Conservation (phyloP, 2,113 vertebrate species). For the Hoplias malabaricus region DNA sequence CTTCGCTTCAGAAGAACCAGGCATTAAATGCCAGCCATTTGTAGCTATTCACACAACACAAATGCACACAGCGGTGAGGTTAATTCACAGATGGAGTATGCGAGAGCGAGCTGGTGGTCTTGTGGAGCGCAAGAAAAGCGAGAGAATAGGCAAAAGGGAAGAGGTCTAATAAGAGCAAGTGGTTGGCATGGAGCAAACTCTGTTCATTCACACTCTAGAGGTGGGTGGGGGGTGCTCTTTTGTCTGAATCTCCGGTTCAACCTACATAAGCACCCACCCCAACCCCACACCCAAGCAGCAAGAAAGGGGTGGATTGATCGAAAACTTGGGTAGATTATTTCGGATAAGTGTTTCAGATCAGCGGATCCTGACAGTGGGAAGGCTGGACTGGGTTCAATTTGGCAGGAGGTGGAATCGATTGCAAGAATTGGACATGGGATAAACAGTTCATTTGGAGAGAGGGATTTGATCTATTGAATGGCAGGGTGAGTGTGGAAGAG, state of each 20-base stretch:
- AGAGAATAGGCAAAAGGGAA: background rate
- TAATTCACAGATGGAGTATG: slow-evolving; percentile 20
- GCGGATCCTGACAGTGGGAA: slow-evolving; percentile 32
- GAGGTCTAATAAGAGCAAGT: background rate
- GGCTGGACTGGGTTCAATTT: slow-evolving; percentile 31
- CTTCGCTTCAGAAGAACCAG: slow-evolving; percentile 30
- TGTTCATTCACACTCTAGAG: slow-evolving; percentile 20
- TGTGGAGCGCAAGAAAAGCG: slow-evolving; percentile 1
- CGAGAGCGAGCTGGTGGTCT: background rate
- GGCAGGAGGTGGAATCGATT: slow-evolving; percentile 42
- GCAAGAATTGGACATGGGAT: slow-evolving; percentile 32
- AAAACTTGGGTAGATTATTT: slow-evolving; percentile 49
- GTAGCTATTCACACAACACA: slow-evolving; percentile 32
- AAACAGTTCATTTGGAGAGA: slow-evolving; percentile 53
- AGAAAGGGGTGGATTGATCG: slow-evolving; percentile 46
- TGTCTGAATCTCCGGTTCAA: slow-evolving; percentile 7
- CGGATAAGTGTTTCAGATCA: slow-evolving; percentile 53
- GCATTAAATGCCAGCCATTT: slow-evolving; percentile 39
- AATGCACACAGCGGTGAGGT: slow-evolving; percentile 8
- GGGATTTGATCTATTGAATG: slow-evolving; percentile 35
- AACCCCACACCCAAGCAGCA: no score
- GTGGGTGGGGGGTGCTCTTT: slow-evolving; percentile 9
- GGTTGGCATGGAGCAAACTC: slow-evolving; percentile 5
- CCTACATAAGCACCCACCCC: no score
- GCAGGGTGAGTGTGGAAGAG: slow-evolving; percentile 18